Percentiles rank a stretch among this genome's conserved stretches.
phyloP scores from a whole-genome alignment of 1,140 invertebrate species.

The Hermatobates lingyangjiaoensis region DNA sequence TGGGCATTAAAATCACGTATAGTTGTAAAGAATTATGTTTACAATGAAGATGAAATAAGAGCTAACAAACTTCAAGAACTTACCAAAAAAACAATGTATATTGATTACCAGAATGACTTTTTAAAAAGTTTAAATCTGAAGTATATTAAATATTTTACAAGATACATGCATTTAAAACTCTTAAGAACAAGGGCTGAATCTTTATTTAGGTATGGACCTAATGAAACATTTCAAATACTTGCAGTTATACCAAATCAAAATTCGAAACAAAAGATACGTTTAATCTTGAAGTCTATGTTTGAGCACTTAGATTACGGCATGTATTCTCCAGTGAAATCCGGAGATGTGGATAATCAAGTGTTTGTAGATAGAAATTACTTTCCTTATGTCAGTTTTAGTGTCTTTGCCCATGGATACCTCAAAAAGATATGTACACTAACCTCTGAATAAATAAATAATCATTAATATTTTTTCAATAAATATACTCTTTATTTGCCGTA shows the following conservation, averaged over 20 bases:
- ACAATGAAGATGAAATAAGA: background rate
- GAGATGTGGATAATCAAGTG: background rate
- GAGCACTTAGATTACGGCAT: background rate
- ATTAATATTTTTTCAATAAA: no score
- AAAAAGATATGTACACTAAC: no score
- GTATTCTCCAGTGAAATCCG: background rate
- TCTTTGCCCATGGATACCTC: background rate
- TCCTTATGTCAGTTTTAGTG: background rate
- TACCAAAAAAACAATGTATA: background rate
- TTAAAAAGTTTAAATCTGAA: background rate
- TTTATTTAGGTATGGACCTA: background rate
- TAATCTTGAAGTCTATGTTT: background rate
- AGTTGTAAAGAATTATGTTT: background rate
- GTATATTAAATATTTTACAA: background rate
- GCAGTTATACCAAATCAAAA: background rate
- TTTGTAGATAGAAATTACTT: background rate
- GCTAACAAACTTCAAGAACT: background rate
- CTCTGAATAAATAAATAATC: no score
- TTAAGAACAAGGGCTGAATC: background rate
- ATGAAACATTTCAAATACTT: background rate
- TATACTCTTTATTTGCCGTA: no score
- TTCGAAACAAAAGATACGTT: background rate
- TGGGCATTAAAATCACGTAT: background rate
- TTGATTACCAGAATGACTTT: background rate
- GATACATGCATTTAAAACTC: background rate